These are phyloP conservation scores for Ectropis crepuscularia DNA, from an alignment of 2,888 invertebrate species.

Conservation along the genomic window DNA sequence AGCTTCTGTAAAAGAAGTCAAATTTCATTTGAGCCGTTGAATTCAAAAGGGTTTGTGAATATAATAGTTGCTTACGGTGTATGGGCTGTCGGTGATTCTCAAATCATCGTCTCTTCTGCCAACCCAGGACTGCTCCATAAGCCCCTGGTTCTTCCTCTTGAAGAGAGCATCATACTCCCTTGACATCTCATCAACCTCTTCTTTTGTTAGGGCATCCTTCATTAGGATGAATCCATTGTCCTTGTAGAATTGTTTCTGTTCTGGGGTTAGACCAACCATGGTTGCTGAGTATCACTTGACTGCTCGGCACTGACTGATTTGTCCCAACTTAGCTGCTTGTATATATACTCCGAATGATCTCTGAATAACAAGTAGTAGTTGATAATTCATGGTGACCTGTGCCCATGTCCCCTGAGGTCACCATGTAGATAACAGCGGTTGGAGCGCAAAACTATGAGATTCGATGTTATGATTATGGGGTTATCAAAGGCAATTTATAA, in stretches of 20 bases:
- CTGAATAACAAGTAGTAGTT: constrained; percentile 17
- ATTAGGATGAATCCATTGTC: constrained; percentile 83
- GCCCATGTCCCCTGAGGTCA: constrained; percentile 17
- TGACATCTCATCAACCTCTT: constrained; percentile 74
- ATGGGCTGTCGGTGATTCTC: constrained; percentile 54
- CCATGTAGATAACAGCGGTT: constrained; percentile 19
- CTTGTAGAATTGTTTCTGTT: constrained; percentile 78
- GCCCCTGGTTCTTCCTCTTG: constrained; percentile 70
- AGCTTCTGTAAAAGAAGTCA: no score
- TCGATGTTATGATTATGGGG: constrained; percentile 10
- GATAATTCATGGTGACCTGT: constrained; percentile 33
- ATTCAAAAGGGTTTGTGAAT: not conserved
- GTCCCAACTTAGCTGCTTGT: not conserved
- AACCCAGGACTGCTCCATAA: constrained; percentile 82
- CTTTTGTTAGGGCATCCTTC: constrained; percentile 68
- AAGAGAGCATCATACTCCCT: constrained; percentile 82
- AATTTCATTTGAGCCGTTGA: no score
- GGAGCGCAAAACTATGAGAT: constrained; percentile 12
- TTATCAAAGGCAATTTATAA: constrained; percentile 16
- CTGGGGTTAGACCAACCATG: constrained; percentile 65
- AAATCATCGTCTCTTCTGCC: constrained; percentile 68
- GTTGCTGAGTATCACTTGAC: constrained; percentile 13
- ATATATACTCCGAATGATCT: constrained; percentile 24
- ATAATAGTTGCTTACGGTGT: constrained; percentile 51
- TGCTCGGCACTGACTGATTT: constrained; percentile 21